Evolutionary conservation across 2,888 invertebrate genomes (phyloP).

Genomic region (Deilephila porcellus): DNA sequence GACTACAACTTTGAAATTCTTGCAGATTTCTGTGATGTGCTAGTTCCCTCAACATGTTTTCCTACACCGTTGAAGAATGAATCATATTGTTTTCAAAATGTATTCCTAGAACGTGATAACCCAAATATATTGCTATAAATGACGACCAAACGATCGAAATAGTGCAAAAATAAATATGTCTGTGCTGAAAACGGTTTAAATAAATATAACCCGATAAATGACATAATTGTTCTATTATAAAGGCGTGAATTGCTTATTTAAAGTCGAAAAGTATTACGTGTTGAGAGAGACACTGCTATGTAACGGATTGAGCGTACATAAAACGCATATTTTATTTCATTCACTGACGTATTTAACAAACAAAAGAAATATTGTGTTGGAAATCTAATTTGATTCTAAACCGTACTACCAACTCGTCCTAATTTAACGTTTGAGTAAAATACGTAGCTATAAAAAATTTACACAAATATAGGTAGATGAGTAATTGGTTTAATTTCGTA

Average conservation of each 20-base stretch:
- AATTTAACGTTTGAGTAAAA: too few relatives aligned
- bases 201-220: neutral
- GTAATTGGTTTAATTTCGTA: too few relatives aligned
- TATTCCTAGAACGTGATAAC: neutral
- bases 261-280: neutral
- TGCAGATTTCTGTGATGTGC: too few relatives aligned
- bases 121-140: slow-evolving; percentile 1
- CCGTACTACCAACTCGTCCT: too few relatives aligned
- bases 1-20: too few relatives aligned
- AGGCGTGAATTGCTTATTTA: neutral
- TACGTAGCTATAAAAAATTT: too few relatives aligned
- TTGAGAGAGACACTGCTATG: neutral
- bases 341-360: too few relatives aligned
- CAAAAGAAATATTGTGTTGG: too few relatives aligned
- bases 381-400: too few relatives aligned
- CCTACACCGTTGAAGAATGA: neutral
- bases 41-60: too few relatives aligned
- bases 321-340: too few relatives aligned
- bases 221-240: neutral
- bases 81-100: neutral
- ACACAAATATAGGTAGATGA: too few relatives aligned
- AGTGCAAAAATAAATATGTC: neutral
- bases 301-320: neutral
- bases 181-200: neutral
- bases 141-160: slow-evolving; percentile 4